Evolutionary conservation across 2,888 invertebrate genomes (phyloP).

Genomic region (Drosophila histrio): DNA sequence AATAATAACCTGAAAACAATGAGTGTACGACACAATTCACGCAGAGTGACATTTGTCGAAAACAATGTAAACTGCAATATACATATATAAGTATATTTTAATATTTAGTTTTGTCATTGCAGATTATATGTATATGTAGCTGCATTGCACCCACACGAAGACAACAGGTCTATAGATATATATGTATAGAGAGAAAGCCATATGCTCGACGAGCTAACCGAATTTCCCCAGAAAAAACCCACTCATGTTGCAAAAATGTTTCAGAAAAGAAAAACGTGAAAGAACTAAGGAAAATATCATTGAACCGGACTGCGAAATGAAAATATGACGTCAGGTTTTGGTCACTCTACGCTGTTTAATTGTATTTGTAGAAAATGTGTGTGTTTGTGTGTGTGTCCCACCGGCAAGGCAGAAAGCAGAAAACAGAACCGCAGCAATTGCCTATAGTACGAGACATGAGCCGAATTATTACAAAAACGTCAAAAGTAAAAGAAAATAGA

Average conservation of each 20-base stretch:
- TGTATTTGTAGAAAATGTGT: constrained; percentile 1
- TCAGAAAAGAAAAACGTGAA: constrained; percentile 38
- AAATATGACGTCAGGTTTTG: constrained; percentile 76
- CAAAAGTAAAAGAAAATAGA: constrained; percentile 54
- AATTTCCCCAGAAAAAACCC: constrained; percentile 72
- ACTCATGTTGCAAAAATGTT: constrained; percentile 76
- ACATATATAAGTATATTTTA: constrained; percentile 2
- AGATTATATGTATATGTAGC: constrained; percentile 4
- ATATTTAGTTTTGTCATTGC: neutral
- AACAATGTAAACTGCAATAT: constrained; percentile 45
- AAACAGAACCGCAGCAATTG: constrained; percentile 11
- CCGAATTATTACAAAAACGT: constrained; percentile 70
- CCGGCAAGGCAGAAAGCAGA: constrained; percentile 31
- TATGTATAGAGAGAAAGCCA: constrained; percentile 25
- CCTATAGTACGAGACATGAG: constrained; percentile 19
- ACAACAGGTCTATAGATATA: constrained; percentile 5
- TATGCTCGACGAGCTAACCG: constrained; percentile 53
- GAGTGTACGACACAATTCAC: constrained; percentile 19
- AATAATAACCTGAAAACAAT: constrained; percentile 17
- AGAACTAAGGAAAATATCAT: constrained; percentile 62
- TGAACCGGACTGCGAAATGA: constrained; percentile 56
- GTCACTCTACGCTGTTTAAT: constrained; percentile 30
- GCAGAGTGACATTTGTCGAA: constrained; percentile 30
- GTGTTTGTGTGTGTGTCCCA: constrained; percentile 3
- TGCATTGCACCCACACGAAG: constrained; percentile 30